phyloP scores from a whole-genome alignment of 37 sponge, comb jelly and placozoan species.

The Chondrilla cf. caribensis region DNA sequence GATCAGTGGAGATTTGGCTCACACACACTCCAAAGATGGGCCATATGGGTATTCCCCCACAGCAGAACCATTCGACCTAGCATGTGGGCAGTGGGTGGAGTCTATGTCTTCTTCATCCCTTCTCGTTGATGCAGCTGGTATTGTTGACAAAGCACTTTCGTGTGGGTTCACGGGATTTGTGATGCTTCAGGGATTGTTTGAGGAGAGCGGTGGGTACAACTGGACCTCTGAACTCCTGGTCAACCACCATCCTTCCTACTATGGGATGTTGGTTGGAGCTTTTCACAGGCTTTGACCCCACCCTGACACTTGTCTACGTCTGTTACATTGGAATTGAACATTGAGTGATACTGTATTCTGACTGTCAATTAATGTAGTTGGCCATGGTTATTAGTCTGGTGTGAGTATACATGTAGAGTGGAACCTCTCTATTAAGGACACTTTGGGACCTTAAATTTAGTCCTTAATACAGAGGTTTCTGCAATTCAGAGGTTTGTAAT shows the following conservation, averaged over 20 bases:
- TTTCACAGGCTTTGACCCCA: too few species aligned
- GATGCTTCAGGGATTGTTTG: conserved; percentile 65
- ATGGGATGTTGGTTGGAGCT: conserved; percentile 78
- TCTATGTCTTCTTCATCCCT: conserved; percentile 20
- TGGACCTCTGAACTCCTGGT: conserved; percentile 51
- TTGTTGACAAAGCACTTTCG: conserved; percentile 67
- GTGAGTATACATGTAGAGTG: too few species aligned
- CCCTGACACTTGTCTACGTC: too few species aligned
- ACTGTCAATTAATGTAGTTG: too few species aligned
- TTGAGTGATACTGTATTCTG: too few species aligned
- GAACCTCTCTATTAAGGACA: too few species aligned
- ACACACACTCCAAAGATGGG: conserved; percentile 61
- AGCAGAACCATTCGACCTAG: conserved; percentile 74
- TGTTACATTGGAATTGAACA: too few species aligned
- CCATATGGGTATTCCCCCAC: conserved; percentile 80
- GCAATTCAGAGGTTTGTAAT: too few species aligned
- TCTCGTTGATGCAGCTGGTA: conserved; percentile 49
- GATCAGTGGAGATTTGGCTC: conserved; percentile 74
- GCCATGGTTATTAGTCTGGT: too few species aligned
- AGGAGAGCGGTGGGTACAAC: conserved; percentile 25
- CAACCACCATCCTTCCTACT: conserved; percentile 71
- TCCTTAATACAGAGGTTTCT: too few species aligned
- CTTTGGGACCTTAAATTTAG: too few species aligned
- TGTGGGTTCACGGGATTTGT: conserved; percentile 82
- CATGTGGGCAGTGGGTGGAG: conserved; percentile 58